Evolutionary conservation across 2,113 vertebrate genomes (phyloP).

Genomic region (Phylloscopus whistleri): DNA sequence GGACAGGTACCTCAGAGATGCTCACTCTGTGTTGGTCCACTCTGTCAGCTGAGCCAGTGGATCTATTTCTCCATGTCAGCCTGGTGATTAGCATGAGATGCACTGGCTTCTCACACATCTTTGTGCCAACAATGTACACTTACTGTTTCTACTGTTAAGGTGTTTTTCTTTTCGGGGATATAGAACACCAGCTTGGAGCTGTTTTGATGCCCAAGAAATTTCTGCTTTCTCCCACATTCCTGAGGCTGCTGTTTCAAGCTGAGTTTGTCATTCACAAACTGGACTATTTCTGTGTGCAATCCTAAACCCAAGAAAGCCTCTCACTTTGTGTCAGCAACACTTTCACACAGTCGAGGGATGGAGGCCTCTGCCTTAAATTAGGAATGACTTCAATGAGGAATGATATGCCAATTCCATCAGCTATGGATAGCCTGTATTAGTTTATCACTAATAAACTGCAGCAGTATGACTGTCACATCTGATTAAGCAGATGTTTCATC

Average conservation of each 20-base stretch:
- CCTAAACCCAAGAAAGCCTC: not conserved
- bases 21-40: not conserved
- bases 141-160: not conserved
- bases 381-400: not conserved
- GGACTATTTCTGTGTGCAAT: not conserved
- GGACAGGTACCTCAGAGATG: not conserved
- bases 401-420: not conserved
- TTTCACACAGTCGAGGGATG: not conserved
- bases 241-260: not conserved
- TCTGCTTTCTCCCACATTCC: not conserved
- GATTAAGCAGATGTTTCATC: not conserved
- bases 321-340: not conserved
- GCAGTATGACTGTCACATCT: not conserved
- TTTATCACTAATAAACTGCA: not conserved
- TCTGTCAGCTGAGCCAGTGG: not conserved
- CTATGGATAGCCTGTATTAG: not conserved
- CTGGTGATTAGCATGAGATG: not conserved
- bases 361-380: not conserved
- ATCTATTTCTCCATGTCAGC: not conserved
- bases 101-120: not conserved
- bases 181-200: not conserved
- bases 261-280: not conserved
- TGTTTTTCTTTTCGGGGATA: not conserved
- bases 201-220: not conserved
- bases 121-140: not conserved